These are phyloP conservation scores for Sparus aurata DNA, from an alignment of 2,797 vertebrate species.

Conservation along the genomic window DNA sequence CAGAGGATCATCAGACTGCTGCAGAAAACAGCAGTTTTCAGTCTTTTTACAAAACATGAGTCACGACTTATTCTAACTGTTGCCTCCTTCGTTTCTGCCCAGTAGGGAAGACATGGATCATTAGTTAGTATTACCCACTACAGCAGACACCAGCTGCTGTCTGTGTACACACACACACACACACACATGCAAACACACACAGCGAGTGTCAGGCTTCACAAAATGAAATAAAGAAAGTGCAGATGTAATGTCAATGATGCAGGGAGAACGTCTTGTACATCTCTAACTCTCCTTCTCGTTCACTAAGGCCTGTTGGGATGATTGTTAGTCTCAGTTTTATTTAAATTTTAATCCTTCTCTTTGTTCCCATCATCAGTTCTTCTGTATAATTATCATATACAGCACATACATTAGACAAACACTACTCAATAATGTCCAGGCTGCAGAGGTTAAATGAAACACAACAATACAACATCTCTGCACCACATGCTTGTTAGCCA, in stretches of 20 bases:
- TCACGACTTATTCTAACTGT: not conserved
- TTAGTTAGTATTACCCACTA: slow-evolving; percentile 28
- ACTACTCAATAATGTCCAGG: too few species aligned
- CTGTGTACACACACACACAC: not conserved
- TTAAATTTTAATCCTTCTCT: not conserved
- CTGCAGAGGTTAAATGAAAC: too few species aligned
- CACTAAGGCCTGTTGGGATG: not conserved
- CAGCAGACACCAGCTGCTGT: slow-evolving; percentile 28
- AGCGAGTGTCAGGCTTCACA: not conserved
- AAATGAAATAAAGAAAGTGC: not conserved
- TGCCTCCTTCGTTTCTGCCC: not conserved
- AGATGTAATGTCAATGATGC: slow-evolving; percentile 4
- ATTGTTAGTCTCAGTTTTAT: not conserved
- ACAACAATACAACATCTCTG: too few species aligned
- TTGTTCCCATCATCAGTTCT: not conserved
- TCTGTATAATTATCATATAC: not conserved
- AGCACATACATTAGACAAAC: too few species aligned
- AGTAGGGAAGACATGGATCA: slow-evolving; percentile 3
- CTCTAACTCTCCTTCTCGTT: not conserved
- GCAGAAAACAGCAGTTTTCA: not conserved
- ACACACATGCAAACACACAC: slow-evolving; percentile 11
- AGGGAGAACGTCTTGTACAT: not conserved
- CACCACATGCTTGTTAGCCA: too few species aligned
- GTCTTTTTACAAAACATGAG: not conserved
- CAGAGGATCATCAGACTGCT: not conserved